Percentiles rank a stretch among this genome's conserved stretches.
Evolutionary conservation across 1,140 invertebrate species (phyloP).

Genomic region (Tenebrio molitor): DNA sequence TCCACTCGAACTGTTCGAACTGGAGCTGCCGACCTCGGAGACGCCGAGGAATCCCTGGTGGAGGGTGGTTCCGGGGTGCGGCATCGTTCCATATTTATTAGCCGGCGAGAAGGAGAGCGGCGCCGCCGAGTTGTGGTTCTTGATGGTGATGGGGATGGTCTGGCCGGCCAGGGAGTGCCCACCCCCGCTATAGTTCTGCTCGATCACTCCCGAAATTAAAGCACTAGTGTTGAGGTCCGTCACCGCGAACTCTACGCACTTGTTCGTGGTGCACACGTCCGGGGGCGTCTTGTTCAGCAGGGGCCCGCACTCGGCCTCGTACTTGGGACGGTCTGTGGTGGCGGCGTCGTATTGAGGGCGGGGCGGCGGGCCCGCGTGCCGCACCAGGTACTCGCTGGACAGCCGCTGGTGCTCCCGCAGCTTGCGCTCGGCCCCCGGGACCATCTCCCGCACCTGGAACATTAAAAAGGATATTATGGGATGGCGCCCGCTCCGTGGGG

Average conservation of each 20-base stretch:
- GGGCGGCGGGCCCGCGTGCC: slow-evolving; percentile 51
- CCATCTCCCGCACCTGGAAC: slow-evolving; percentile 72
- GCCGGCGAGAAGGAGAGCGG: slow-evolving; percentile 56
- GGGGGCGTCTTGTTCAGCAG: slow-evolving; percentile 64
- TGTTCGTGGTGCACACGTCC: slow-evolving; percentile 65
- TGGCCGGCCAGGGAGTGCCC: slow-evolving; percentile 61
- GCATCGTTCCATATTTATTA: slow-evolving; percentile 64
- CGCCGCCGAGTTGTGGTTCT: slow-evolving; percentile 59
- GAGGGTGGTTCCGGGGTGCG: slow-evolving; percentile 57
- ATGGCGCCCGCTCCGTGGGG: neutral
- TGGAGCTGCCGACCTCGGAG: slow-evolving; percentile 61
- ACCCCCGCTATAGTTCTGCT: slow-evolving; percentile 53
- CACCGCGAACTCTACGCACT: slow-evolving; percentile 61
- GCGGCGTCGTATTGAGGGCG: slow-evolving; percentile 56
- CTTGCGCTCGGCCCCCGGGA: slow-evolving; percentile 74
- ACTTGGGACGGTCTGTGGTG: slow-evolving; percentile 58
- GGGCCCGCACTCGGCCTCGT: slow-evolving; percentile 63
- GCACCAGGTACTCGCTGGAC: slow-evolving; percentile 61
- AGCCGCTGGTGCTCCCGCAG: slow-evolving; percentile 69
- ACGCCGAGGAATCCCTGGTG: slow-evolving; percentile 64
- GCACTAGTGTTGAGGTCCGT: slow-evolving; percentile 52
- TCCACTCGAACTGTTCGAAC: slow-evolving; percentile 62
- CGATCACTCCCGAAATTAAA: slow-evolving; percentile 53
- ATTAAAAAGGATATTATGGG: slow-evolving; percentile 45
- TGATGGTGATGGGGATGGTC: slow-evolving; percentile 65